Percentiles rank a stretch among this genome's conserved stretches.
Conservation (phyloP, 2,113 vertebrate species). For the Himantopus leucocephalus region DNA sequence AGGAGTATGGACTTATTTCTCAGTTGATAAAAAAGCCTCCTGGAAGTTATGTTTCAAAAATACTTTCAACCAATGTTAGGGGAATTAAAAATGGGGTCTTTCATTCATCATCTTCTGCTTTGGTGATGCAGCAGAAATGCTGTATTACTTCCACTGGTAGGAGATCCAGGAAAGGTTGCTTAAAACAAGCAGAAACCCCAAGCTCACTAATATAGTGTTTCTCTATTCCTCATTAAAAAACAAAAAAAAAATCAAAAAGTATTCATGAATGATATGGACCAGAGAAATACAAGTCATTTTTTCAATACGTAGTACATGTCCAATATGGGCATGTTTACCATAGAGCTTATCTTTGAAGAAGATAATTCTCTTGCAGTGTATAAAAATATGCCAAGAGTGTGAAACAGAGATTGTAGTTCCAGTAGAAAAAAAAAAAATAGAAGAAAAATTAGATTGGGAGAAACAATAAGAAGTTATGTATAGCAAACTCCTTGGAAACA, state of each 20-base stretch:
- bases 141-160: neutral
- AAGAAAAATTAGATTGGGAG: neutral
- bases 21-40: neutral
- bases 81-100: neutral
- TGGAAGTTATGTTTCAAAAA: neutral
- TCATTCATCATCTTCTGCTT: neutral
- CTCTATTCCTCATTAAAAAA: neutral
- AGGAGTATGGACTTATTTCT: neutral
- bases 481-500: neutral
- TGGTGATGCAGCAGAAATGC: neutral
- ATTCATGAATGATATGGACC: neutral
- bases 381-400: neutral
- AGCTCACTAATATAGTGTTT: neutral
- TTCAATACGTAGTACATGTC: neutral
- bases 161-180: neutral
- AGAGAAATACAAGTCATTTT: neutral
- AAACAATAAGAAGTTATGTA: neutral
- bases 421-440: neutral
- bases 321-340: neutral
- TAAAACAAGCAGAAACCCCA: neutral
- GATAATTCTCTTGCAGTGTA: neutral
- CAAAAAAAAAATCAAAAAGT: neutral
- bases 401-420: neutral
- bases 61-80: neutral
- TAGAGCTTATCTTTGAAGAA: neutral